Base-by-base conservation (phyloP, 2,888 invertebrate species). In the Colostygia pectinataria region DNA sequence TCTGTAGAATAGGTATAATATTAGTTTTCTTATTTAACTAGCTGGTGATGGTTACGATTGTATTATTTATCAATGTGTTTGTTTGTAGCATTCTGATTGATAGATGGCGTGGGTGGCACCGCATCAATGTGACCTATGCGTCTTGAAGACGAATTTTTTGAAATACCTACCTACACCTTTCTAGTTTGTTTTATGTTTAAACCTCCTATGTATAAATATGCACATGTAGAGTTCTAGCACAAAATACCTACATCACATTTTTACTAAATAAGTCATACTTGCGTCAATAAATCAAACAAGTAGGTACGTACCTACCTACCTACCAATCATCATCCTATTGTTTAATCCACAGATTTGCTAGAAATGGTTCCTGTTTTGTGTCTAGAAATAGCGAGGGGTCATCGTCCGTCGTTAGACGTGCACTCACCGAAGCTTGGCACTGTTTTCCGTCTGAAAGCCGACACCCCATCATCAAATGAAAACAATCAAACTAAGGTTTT, bases 361-460 rank as follows among this genome's bases (percentile, higher is more conserved):
- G 12, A 28, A 46, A 39, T 34, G 27, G 45, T 41, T 42, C 45
- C 28, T 39, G 33, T 44, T 43, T 46, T 55, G 47, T 38, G 68
- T 77, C 70, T 64, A 74, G 77, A 80, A 86, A 85, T 88, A 88
- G 79, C 60, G 39, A 44, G 67, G 71, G 87, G 74, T 87, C 80
- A 83, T 80, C 67, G 87, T 62, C 65, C 83, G 64, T 52, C 54
- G 63, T 59, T 62, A 52, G 58, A 54, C 77, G 88, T 85, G 74
- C 87, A 84, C 76, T 86, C 83, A 88, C 87, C 84, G 86, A 64
- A 53, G 65, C 61, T 84, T 89, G 88, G 88, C 88, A 84, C 68
- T 70, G 68, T 62, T 71, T 65, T 57, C 47, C 53, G 52, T 57
- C 53, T 77, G 84, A 73, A 84, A 86, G 69, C 66, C 72, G 83